Conservation (phyloP, 2,888 invertebrate species). For the Nemurella pictetii region DNA sequence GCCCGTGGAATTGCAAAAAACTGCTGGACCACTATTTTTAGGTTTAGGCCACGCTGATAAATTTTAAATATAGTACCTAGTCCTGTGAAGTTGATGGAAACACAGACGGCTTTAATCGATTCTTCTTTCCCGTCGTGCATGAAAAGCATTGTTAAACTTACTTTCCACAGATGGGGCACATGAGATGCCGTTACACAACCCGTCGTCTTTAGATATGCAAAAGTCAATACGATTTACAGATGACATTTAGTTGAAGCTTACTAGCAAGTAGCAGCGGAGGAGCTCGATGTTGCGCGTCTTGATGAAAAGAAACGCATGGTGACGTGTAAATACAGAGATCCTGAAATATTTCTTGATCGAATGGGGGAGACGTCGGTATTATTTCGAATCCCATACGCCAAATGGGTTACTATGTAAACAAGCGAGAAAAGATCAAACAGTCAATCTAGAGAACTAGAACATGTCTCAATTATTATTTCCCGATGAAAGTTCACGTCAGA, state of each 20-base stretch:
- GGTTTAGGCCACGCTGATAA: not conserved
- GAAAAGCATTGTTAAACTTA: no score
- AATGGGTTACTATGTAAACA: not conserved
- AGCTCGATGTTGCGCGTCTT: no score
- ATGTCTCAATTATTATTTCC: not conserved
- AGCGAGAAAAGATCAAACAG: not conserved
- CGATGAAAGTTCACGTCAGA: not conserved
- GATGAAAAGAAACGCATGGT: no score
- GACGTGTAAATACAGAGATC: no score
- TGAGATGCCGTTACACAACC: no score
- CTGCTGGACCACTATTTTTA: not conserved
- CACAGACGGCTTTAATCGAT: not conserved
- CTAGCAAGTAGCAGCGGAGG: no score
- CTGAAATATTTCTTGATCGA: not conserved
- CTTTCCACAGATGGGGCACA: no score
- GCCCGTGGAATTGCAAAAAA: not conserved
- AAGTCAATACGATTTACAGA: no score
- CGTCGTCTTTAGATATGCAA: no score
- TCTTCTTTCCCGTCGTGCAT: no score
- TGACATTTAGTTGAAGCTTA: no score
- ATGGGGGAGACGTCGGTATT: not conserved
- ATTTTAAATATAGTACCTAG: no score
- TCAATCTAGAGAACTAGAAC: not conserved
- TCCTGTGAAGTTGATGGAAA: not conserved
- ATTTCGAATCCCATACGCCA: not conserved